phyloP scores from a whole-genome alignment of 2,113 vertebrate species.

The Silurus meridionalis region DNA sequence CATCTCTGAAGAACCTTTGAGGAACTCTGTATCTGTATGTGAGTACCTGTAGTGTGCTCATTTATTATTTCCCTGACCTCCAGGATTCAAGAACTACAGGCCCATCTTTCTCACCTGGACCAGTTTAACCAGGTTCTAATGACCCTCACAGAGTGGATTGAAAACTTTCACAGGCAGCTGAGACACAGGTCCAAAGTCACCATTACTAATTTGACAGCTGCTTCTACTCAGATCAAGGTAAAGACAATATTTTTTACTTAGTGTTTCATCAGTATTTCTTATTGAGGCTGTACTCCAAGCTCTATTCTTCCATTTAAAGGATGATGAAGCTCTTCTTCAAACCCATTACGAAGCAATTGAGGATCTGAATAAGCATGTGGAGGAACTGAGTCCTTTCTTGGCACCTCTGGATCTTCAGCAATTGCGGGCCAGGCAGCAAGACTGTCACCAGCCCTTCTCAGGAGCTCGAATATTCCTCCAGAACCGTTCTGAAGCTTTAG shows the following conservation, averaged over 20 bases:
- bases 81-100: constrained; percentile 79
- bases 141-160: constrained; percentile 83
- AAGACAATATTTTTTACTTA: constrained; percentile 29
- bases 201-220: constrained; percentile 72
- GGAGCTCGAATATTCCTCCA: constrained; percentile 79
- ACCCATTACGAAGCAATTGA: constrained; percentile 67
- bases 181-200: constrained; percentile 82
- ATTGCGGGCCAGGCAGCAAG: constrained; percentile 79
- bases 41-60: not conserved
- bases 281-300: not conserved
- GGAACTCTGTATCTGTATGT: not conserved
- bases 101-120: constrained; percentile 75
- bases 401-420: constrained; percentile 74
- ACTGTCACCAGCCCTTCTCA: constrained; percentile 82
- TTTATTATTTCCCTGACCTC: not conserved
- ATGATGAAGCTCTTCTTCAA: constrained; percentile 73
- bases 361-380: constrained; percentile 73
- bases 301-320: constrained; percentile 68
- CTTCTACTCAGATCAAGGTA: constrained; percentile 83
- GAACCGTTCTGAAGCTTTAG: constrained; percentile 76
- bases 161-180: constrained; percentile 80
- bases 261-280: not conserved
- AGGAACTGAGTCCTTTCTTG: constrained; percentile 72
- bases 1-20: not conserved
- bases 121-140: constrained; percentile 82